phyloP scores from a whole-genome alignment of 2,113 vertebrate genomes.

The Pithys albifrons region DNA sequence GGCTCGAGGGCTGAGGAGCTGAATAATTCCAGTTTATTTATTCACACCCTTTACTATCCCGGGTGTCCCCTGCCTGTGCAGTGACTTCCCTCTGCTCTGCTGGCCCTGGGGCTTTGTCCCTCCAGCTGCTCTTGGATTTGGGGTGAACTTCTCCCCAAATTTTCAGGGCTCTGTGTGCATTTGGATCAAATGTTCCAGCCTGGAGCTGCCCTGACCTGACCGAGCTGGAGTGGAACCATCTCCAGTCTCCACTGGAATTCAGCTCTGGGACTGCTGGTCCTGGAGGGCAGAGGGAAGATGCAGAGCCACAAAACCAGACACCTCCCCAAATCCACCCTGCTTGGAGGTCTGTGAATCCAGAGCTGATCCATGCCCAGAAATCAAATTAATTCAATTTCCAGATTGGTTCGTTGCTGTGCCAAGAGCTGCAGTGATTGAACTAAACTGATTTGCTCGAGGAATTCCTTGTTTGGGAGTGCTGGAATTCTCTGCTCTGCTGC shows the following conservation, averaged over 20 bases:
- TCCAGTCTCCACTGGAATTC: not conserved
- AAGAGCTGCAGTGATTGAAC: not conserved
- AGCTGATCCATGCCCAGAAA: not conserved
- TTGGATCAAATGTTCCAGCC: not conserved
- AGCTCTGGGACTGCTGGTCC: not conserved
- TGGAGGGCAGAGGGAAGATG: not conserved
- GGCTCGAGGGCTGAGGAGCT: not conserved
- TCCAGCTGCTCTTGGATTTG: not conserved
- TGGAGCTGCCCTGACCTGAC: not conserved
- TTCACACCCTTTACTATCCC: rapidly evolving
- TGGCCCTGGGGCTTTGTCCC: not conserved
- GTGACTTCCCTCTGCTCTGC: not conserved
- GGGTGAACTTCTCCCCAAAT: not conserved
- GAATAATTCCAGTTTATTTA: not conserved
- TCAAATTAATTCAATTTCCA: not conserved
- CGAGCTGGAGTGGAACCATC: rapidly evolving
- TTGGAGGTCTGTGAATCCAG: not conserved
- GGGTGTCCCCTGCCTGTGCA: not conserved
- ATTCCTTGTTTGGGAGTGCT: not conserved
- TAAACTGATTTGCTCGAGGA: not conserved
- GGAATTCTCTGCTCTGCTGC: not conserved
- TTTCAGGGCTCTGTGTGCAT: not conserved
- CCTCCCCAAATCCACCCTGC: not conserved
- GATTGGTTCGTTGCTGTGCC: not conserved
- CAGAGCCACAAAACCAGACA: not conserved